These are phyloP conservation scores for Podiceps cristatus DNA, from an alignment of 2,113 vertebrate genomes.

Conservation along the genomic window DNA sequence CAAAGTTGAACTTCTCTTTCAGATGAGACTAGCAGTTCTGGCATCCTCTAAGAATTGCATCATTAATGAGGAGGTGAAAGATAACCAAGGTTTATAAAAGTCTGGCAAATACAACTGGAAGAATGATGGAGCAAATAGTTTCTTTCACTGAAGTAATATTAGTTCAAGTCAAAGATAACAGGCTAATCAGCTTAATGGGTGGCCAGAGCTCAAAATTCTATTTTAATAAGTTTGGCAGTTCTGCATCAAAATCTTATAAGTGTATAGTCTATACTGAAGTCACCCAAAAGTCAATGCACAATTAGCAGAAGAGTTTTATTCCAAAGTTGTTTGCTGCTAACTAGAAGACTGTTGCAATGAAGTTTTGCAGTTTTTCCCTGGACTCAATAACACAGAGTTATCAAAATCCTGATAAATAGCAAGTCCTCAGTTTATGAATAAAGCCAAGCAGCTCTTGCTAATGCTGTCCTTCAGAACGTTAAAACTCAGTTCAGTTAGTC, in stretches of 20 bases:
- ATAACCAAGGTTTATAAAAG: background rate
- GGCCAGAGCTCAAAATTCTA: background rate
- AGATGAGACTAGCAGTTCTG: background rate
- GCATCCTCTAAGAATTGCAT: background rate
- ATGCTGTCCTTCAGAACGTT: background rate
- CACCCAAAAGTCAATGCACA: background rate
- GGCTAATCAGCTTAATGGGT: background rate
- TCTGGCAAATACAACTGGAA: background rate
- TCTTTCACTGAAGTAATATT: background rate
- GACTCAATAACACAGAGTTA: background rate
- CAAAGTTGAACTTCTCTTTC: background rate
- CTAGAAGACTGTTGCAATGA: background rate
- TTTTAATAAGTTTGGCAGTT: background rate
- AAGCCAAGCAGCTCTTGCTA: background rate
- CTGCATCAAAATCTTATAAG: background rate
- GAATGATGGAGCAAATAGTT: background rate
- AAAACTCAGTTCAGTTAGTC: background rate
- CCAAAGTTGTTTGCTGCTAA: background rate
- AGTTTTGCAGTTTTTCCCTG: background rate
- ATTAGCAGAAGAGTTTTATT: background rate
- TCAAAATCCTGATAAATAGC: background rate
- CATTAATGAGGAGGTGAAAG: background rate
- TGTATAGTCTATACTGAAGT: background rate
- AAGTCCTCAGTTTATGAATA: background rate
- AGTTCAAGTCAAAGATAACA: background rate